These are phyloP conservation scores for Drosophila persimilis DNA, from an alignment of 1,140 invertebrate species.

Conservation along the genomic window DNA sequence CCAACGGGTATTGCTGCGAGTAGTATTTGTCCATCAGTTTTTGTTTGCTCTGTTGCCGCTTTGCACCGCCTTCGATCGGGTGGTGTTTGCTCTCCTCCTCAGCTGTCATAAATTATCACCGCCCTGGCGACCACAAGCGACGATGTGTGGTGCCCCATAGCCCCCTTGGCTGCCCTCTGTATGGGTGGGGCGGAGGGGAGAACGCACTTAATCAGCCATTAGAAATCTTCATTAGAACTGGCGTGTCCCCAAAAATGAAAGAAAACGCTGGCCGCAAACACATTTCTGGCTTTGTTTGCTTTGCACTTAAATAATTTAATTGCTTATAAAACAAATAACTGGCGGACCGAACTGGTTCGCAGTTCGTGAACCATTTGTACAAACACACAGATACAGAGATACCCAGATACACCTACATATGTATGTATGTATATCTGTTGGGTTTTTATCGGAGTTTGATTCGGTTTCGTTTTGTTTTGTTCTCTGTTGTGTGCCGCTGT, in stretches of 20 bases:
- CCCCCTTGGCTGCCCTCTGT: constrained; percentile 1
- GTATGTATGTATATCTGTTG: constrained; percentile 4
- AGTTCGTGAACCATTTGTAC: constrained; percentile 36
- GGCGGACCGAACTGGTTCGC: too few species aligned
- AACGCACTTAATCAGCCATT: constrained; percentile 68
- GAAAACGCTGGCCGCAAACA: constrained; percentile 26
- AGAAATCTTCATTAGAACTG: constrained; percentile 68
- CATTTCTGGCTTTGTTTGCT: constrained; percentile 61
- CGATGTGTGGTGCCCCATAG: constrained; percentile 19
- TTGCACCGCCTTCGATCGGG: constrained; percentile 21
- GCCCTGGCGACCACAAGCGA: constrained; percentile 38
- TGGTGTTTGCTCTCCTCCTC: constrained; percentile 37
- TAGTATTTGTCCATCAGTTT: constrained; percentile 42
- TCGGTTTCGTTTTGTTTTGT: constrained; percentile 3
- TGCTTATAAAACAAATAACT: constrained; percentile 75
- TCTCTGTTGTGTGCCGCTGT: constrained; percentile 58
- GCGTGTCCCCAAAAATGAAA: constrained; percentile 47
- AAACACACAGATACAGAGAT: constrained; percentile 15
- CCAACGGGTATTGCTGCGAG: background rate
- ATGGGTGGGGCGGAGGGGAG: background rate
- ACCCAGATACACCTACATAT: too few species aligned
- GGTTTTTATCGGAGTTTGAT: constrained; percentile 17
- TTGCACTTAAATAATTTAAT: constrained; percentile 80
- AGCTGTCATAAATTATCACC: constrained; percentile 75
- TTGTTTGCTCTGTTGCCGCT: constrained; percentile 56